Conservation (phyloP, 2,113 vertebrate genomes). For the Tupaia chinensis region DNA sequence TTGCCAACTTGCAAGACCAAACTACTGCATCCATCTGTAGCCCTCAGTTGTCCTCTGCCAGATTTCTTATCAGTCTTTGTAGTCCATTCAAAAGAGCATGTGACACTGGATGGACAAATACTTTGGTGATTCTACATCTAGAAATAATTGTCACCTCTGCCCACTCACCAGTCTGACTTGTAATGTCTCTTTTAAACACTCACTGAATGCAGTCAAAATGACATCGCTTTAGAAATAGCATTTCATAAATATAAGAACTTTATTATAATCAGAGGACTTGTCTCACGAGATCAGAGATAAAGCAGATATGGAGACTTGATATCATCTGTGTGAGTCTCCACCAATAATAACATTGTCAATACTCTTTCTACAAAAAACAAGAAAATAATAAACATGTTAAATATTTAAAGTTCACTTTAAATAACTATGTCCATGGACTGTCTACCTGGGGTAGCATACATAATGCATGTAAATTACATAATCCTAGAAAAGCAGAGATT, state of each 20-base stretch:
- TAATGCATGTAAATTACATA: background rate
- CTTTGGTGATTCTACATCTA: background rate
- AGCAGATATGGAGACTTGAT: background rate
- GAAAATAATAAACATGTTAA: background rate
- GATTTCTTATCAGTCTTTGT: background rate
- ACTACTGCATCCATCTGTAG: background rate
- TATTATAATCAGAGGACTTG: background rate
- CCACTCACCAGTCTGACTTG: background rate
- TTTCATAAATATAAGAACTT: background rate
- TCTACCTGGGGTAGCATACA: background rate
- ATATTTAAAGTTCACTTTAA: background rate
- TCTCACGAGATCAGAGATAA: background rate
- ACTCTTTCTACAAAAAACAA: background rate
- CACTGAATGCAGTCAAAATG: background rate
- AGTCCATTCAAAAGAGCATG: background rate
- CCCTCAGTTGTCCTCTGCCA: background rate
- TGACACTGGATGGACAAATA: background rate
- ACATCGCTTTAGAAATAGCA: background rate
- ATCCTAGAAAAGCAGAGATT: background rate
- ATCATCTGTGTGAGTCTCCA: background rate
- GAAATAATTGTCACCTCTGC: background rate
- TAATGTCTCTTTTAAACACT: background rate
- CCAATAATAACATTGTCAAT: background rate
- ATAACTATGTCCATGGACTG: background rate
- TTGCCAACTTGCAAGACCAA: background rate